Conservation (phyloP, 2,113 vertebrate species). For the Embiotoca jacksoni region DNA sequence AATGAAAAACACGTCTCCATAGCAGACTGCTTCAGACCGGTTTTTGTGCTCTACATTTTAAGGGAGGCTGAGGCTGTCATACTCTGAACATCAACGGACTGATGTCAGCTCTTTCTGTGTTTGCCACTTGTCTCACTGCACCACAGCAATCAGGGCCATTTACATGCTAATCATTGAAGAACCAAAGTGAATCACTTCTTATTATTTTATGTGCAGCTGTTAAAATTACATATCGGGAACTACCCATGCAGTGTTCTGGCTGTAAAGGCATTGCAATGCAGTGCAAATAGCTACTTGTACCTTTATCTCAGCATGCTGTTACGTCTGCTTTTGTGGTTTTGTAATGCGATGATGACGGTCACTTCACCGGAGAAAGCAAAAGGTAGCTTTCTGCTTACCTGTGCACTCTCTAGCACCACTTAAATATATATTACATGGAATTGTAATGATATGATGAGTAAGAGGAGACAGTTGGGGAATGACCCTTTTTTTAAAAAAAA, state of each 20-base stretch:
- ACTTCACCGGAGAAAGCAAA: conserved; percentile 30
- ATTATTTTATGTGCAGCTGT: conserved; percentile 44
- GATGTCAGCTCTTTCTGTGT: conserved; percentile 45
- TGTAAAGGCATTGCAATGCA: conserved; percentile 18
- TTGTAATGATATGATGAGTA: conserved; percentile 48
- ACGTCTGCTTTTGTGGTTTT: conserved; percentile 50
- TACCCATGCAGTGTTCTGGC: background rate
- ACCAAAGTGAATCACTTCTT: background rate
- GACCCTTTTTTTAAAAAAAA: conserved; percentile 43
- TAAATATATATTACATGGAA: conserved; percentile 54
- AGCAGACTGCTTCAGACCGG: conserved; percentile 81
- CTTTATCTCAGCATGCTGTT: conserved; percentile 20
- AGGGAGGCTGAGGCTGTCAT: conserved; percentile 21
- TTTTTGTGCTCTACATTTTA: conserved; percentile 67
- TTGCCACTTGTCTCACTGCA: background rate
- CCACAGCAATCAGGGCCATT: background rate
- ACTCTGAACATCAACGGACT: conserved; percentile 32
- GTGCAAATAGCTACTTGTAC: conserved; percentile 30
- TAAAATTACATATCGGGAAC: conserved; percentile 8
- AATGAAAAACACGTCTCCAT: conserved; percentile 36
- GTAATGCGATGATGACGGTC: conserved; percentile 49
- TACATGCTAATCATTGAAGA: background rate
- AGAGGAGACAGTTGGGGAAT: conserved; percentile 20
- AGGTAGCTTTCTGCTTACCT: conserved; percentile 46
- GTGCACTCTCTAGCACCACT: conserved; percentile 35